Evolutionary conservation across 2,797 vertebrate species (phyloP).

Genomic region (Enteromius trimaculatus): DNA sequence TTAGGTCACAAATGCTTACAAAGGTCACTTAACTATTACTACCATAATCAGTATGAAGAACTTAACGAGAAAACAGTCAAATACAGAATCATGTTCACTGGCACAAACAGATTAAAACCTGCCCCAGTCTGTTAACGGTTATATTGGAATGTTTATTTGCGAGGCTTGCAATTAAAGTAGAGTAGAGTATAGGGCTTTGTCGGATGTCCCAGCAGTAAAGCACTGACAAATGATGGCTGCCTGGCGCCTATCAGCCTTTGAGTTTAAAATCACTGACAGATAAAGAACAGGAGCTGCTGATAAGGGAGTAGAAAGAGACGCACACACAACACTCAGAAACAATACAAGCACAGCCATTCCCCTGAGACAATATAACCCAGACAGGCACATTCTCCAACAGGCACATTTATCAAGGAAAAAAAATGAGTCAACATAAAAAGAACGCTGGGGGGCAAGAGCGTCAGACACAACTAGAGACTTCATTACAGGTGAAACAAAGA

Average conservation of each 20-base stretch:
- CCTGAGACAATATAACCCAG: slow-evolving; percentile 26
- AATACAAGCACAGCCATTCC: slow-evolving; percentile 13
- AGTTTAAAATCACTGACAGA: slow-evolving; percentile 39
- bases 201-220: slow-evolving; percentile 26
- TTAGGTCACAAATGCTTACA: not conserved
- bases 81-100: not conserved
- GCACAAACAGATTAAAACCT: not conserved
- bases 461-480: not conserved
- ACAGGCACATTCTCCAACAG: slow-evolving; percentile 19
- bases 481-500: slow-evolving; percentile 18
- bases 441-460: not conserved
- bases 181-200: not conserved
- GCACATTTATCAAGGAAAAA: not conserved
- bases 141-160: not conserved
- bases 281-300: slow-evolving; percentile 44
- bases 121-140: not conserved
- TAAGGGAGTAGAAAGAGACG: slow-evolving; percentile 7
- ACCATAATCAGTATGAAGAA: not conserved
- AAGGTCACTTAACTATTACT: not conserved
- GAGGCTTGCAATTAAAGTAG: slow-evolving; percentile 14
- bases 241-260: slow-evolving; percentile 48
- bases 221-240: slow-evolving; percentile 40
- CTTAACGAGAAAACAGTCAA: not conserved
- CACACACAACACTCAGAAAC: slow-evolving; percentile 24
- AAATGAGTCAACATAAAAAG: not conserved